Conservation (phyloP, 2,113 vertebrate species). For the human region DNA sequence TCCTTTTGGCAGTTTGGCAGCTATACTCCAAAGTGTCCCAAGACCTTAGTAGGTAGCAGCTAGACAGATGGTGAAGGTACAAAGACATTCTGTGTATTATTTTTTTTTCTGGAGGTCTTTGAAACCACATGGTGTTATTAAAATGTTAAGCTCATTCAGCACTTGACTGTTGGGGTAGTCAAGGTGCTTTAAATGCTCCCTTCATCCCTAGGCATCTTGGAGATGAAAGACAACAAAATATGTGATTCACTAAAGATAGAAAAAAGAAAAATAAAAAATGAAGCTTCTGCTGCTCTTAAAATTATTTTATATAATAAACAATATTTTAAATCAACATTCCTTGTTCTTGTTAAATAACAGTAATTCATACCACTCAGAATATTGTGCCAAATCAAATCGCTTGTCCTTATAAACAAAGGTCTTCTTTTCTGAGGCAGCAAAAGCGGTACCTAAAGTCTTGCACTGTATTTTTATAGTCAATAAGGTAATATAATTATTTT, state of each 20-base stretch:
- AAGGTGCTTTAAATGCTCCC: slow-evolving; percentile 22
- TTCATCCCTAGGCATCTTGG: neutral
- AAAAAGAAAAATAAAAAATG: neutral
- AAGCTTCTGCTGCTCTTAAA: neutral
- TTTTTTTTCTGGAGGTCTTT: slow-evolving; percentile 36
- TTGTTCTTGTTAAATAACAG: neutral
- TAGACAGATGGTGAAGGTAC: slow-evolving; percentile 70
- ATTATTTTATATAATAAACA: neutral
- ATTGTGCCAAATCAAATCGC: neutral
- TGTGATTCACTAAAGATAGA: neutral
- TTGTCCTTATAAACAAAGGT: neutral
- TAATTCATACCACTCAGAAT: neutral
- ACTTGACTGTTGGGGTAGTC: neutral
- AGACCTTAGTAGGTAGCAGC: slow-evolving; percentile 52
- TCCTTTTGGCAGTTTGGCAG: slow-evolving; percentile 63
- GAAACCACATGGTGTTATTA: slow-evolving; percentile 50
- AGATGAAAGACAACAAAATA: slow-evolving; percentile 27
- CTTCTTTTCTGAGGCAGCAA: slow-evolving; percentile 35
- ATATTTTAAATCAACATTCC: neutral
- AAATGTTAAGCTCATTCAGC: slow-evolving; percentile 54
- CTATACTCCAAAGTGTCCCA: slow-evolving; percentile 63
- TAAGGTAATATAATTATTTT: slow-evolving; percentile 40
- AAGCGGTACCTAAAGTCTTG: neutral
- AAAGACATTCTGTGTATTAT: slow-evolving; percentile 20
- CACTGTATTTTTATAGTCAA: slow-evolving; percentile 20